Percentiles rank a stretch among this genome's conserved stretches.
phyloP scores from a whole-genome alignment of 1,140 invertebrate genomes.

The Pogonus chalceus region DNA sequence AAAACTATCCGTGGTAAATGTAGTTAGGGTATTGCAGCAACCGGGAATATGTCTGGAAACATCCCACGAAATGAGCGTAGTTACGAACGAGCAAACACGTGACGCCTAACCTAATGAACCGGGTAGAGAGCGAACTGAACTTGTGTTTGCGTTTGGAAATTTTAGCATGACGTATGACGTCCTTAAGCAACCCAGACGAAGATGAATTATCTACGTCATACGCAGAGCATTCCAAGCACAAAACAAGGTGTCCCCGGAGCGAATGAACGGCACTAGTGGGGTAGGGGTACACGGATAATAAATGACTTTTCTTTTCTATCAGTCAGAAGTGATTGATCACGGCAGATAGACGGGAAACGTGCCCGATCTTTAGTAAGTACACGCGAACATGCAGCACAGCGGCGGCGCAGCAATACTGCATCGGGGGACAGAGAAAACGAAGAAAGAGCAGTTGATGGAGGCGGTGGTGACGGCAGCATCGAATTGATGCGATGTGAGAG shows the following conservation, averaged over 20 bases:
- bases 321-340: constrained; percentile 34
- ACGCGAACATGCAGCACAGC: constrained; percentile 2
- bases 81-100: background rate
- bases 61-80: background rate
- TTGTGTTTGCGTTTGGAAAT: background rate
- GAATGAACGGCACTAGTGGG: too few relatives aligned
- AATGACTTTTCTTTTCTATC: constrained; percentile 30
- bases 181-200: constrained; percentile 1
- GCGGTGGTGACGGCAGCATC: background rate
- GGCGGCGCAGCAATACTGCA: too few relatives aligned
- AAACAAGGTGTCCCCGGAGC: constrained; percentile 7
- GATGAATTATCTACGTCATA: constrained; percentile 7
- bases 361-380: constrained; percentile 24
- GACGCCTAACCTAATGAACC: background rate
- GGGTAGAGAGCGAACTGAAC: background rate
- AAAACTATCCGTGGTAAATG: too few relatives aligned
- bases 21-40: too few relatives aligned
- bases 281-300: constrained; percentile 23
- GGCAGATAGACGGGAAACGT: constrained; percentile 29
- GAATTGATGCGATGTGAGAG: constrained; percentile 25
- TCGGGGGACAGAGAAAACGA: background rate
- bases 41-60: too few relatives aligned
- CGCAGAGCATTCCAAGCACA: background rate
- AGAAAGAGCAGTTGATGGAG: background rate
- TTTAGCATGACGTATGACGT: constrained; percentile 7